phyloP scores from a whole-genome alignment of 30 jellyfish, hydroid and myxozoan genomes.

The Phacellophora camtschatica region DNA sequence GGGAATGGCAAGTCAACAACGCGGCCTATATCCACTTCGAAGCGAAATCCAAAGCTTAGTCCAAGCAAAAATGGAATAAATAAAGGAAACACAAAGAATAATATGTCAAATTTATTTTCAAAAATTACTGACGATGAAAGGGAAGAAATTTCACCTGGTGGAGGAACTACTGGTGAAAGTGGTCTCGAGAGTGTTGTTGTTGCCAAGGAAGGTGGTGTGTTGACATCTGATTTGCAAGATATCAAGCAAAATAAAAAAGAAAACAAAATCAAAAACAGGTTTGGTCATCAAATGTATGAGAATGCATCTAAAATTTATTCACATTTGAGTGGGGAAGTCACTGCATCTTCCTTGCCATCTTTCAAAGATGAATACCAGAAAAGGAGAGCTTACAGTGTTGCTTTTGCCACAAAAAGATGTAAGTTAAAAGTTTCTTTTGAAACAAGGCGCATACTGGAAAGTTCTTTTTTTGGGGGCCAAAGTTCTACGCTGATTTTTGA shows the following conservation, averaged over 20 bases:
- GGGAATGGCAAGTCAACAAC: not conserved
- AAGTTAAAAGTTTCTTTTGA: too few species aligned
- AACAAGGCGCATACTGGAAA: too few species aligned
- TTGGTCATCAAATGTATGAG: conserved; percentile 63
- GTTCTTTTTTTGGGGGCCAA: too few species aligned
- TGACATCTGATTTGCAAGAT: not conserved
- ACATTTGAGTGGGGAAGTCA: conserved; percentile 43
- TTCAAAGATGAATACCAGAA: conserved; percentile 61
- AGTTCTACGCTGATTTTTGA: too few species aligned
- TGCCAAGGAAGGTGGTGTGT: not conserved
- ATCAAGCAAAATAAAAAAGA: not conserved
- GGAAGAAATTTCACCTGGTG: not conserved
- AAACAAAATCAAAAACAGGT: conserved; percentile 15
- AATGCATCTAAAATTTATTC: conserved; percentile 49
- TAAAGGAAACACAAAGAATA: not conserved
- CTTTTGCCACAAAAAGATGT: conserved; percentile 78
- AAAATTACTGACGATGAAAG: conserved; percentile 19
- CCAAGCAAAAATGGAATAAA: not conserved
- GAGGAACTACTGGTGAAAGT: not conserved
- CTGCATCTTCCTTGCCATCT: conserved; percentile 14
- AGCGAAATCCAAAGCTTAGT: not conserved
- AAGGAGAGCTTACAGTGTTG: conserved; percentile 71
- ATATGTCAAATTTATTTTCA: not conserved
- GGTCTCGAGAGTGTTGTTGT: too few species aligned
- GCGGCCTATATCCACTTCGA: conserved; percentile 1